Percentiles rank a stretch among this genome's conserved stretches.
phyloP scores from a whole-genome alignment of 2,113 vertebrate genomes.

The Pseudorasbora parva region DNA sequence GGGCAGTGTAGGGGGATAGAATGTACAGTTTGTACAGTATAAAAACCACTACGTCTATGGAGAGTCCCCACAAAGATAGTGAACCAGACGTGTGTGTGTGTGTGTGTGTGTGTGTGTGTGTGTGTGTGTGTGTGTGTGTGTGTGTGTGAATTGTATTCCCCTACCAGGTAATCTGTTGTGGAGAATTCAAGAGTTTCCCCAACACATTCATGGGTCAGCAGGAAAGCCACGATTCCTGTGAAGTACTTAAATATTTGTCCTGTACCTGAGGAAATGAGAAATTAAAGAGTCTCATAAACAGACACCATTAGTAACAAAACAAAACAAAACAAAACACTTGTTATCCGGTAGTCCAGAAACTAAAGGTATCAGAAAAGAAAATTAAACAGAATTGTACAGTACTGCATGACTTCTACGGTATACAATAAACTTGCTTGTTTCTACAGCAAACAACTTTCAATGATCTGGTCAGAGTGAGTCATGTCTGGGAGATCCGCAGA shows the following conservation, averaged over 20 bases:
- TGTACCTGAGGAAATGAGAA: constrained; percentile 50
- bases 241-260: constrained; percentile 51
- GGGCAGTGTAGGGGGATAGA: too few relatives aligned
- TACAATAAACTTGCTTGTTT: too few relatives aligned
- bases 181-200: constrained; percentile 55
- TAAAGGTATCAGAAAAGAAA: too few relatives aligned
- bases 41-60: too few relatives aligned
- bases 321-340: not conserved
- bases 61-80: too few relatives aligned
- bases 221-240: constrained; percentile 47
- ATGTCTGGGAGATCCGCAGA: too few relatives aligned
- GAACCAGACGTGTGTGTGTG: too few relatives aligned
- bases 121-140: too few relatives aligned
- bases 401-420: not conserved
- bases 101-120: too few relatives aligned
- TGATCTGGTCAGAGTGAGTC: too few relatives aligned
- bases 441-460: too few relatives aligned
- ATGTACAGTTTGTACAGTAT: too few relatives aligned
- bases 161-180: constrained; percentile 54
- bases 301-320: not conserved
- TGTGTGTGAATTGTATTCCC: not conserved
- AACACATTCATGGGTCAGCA: constrained; percentile 47
- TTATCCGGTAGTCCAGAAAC: not conserved
- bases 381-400: not conserved
- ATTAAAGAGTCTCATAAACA: not conserved